These are phyloP conservation scores for Anoplolepis gracilipes DNA, from an alignment of 1,140 invertebrate species.

Conservation along the genomic window DNA sequence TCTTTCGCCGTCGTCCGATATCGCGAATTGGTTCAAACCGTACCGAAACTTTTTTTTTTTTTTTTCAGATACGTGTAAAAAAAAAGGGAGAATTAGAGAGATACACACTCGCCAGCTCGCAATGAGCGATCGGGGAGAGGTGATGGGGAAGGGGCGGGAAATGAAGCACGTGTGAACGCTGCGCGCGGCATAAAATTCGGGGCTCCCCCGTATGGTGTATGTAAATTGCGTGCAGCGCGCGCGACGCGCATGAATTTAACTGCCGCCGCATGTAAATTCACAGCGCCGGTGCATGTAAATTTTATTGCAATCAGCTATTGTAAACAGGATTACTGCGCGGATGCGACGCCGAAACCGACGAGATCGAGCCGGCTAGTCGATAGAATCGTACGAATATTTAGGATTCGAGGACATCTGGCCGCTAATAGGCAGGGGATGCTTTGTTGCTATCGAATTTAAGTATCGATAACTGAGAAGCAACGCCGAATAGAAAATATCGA, in stretches of 20 bases:
- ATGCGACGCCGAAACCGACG: slow-evolving; percentile 66
- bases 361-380: slow-evolving; percentile 52
- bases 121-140: background rate
- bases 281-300: slow-evolving; percentile 69
- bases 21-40: slow-evolving; percentile 63
- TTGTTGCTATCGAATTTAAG: background rate
- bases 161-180: slow-evolving; percentile 73
- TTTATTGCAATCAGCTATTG: slow-evolving; percentile 77
- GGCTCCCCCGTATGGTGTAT: slow-evolving; percentile 69
- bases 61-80: slow-evolving; percentile 31
- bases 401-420: slow-evolving; percentile 43
- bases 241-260: slow-evolving; percentile 74
- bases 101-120: background rate
- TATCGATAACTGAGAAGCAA: background rate
- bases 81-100: background rate
- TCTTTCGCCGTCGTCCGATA: slow-evolving; percentile 46
- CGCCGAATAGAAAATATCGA: background rate
- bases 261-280: slow-evolving; percentile 71
- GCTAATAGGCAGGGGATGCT: slow-evolving; percentile 30
- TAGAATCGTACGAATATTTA: slow-evolving; percentile 53
- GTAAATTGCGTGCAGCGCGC: slow-evolving; percentile 69
- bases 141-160: slow-evolving; percentile 26
- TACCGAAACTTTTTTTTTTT: slow-evolving; percentile 40
- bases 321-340: slow-evolving; percentile 72
- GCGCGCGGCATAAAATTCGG: slow-evolving; percentile 72